phyloP scores from a whole-genome alignment of 1,140 invertebrate genomes.

The Drosophila leontia region DNA sequence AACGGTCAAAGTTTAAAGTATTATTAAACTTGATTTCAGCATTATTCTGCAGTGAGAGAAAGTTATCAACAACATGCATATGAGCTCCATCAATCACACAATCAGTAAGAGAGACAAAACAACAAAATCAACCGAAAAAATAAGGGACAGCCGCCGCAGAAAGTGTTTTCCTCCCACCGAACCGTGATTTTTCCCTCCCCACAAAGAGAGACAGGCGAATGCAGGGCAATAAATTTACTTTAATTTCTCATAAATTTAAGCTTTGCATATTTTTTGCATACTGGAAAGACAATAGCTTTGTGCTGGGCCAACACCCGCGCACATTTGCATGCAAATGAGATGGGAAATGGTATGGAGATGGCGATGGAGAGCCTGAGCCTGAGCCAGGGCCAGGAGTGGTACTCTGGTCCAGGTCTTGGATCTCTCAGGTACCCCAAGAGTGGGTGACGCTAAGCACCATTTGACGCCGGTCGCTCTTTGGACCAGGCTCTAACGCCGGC shows the following conservation, averaged over 20 bases:
- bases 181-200: constrained; percentile 31
- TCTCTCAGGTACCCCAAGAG: constrained; percentile 29
- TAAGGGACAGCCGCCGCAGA: constrained; percentile 63
- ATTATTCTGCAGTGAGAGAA: constrained; percentile 54
- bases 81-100: constrained; percentile 73
- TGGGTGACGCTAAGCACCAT: constrained; percentile 81
- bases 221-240: constrained; percentile 81
- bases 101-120: constrained; percentile 31
- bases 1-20: constrained; percentile 35
- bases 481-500: constrained; percentile 35
- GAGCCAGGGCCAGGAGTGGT: constrained; percentile 29
- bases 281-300: constrained; percentile 75
- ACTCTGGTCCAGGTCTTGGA: constrained; percentile 25
- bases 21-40: constrained; percentile 2
- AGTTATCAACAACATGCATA: constrained; percentile 64
- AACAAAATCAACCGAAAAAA: constrained; percentile 3
- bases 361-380: constrained; percentile 5
- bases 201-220: constrained; percentile 45
- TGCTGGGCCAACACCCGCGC: constrained; percentile 79
- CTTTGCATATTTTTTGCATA: constrained; percentile 77
- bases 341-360: constrained; percentile 24
- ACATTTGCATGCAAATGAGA: constrained; percentile 82
- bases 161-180: constrained; percentile 63
- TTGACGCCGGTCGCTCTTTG: constrained; percentile 63
- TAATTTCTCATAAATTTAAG: constrained; percentile 82